A percentile compares a stretch with the other conserved stretches of the same genome.
Conservation (phyloP, 2,797 vertebrate genomes). For the Micrastur ruficollis region DNA sequence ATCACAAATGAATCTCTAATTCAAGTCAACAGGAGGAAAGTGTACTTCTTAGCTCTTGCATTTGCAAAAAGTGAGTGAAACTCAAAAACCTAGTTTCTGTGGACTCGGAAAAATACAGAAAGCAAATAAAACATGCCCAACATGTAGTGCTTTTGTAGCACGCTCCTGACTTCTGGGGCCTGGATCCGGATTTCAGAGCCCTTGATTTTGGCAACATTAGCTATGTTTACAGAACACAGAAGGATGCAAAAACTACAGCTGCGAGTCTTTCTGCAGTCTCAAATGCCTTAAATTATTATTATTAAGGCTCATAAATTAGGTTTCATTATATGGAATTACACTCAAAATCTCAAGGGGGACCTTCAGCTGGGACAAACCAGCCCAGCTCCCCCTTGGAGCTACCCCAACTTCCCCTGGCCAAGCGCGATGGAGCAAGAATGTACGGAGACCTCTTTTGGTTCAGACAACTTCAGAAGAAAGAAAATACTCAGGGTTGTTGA, state of each 20-base stretch:
- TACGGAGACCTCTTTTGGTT: background rate
- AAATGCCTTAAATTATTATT: slow-evolving; percentile 61
- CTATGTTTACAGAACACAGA: slow-evolving; percentile 26
- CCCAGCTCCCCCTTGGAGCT: background rate
- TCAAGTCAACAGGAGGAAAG: background rate
- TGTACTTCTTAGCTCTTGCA: background rate
- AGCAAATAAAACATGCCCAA: background rate
- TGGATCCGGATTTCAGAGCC: background rate
- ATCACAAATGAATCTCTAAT: background rate
- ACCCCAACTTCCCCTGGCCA: background rate
- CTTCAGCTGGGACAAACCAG: slow-evolving; percentile 14
- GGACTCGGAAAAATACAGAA: background rate
- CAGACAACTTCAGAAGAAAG: background rate
- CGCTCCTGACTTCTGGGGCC: background rate
- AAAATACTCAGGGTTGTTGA: background rate
- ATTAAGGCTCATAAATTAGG: slow-evolving; percentile 61
- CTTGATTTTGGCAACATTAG: background rate
- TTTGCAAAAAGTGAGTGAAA: background rate
- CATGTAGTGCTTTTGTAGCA: fast-evolving
- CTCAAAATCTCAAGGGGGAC: slow-evolving; percentile 44
- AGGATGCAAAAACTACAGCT: slow-evolving; percentile 5
- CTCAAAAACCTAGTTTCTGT: background rate
- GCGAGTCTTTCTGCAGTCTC: slow-evolving; percentile 14
- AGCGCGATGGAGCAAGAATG: background rate
- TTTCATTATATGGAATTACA: slow-evolving; percentile 65